Percentiles rank a stretch among this genome's conserved stretches.
phyloP scores from a whole-genome alignment of 2,113 vertebrate species.

The Malurus elegans region DNA sequence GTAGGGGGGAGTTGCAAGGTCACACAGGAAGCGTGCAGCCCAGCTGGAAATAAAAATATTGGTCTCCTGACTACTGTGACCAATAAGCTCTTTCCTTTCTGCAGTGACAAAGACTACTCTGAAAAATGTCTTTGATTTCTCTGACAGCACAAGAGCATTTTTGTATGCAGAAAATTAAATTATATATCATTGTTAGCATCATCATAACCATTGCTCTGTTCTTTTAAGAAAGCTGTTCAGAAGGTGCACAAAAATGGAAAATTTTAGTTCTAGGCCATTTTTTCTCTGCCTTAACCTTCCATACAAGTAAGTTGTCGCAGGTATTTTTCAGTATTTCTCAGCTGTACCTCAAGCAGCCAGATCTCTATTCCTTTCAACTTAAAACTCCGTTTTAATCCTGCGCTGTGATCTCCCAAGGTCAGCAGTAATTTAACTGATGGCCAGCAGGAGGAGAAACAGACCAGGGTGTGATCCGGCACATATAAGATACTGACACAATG shows the following conservation, averaged over 20 bases:
- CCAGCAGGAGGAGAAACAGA: slow-evolving; percentile 55
- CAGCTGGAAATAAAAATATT: slow-evolving; percentile 27
- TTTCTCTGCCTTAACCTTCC: not conserved
- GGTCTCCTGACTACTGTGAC: not conserved
- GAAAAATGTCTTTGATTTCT: not conserved
- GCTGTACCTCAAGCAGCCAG: not conserved
- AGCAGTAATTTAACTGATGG: not conserved
- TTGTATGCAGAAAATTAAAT: not conserved
- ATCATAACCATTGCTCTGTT: no score
- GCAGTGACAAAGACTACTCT: not conserved
- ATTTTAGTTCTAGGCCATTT: not conserved
- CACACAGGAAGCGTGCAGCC: not conserved
- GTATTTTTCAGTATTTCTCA: not conserved
- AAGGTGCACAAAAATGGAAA: not conserved
- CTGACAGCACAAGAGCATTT: not conserved
- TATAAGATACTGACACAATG: rapidly evolving
- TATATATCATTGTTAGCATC: not conserved
- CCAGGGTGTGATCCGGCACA: not conserved
- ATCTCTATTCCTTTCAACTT: not conserved
- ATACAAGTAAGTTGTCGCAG: not conserved
- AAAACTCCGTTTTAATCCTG: not conserved
- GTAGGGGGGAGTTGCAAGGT: slow-evolving; percentile 3
- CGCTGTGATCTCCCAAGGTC: not conserved
- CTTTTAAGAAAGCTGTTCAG: not conserved
- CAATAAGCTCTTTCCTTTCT: slow-evolving; percentile 10